Base-by-base conservation (phyloP, 2,888 invertebrate genomes). In the Gastracanthus pulcherrimus region DNA sequence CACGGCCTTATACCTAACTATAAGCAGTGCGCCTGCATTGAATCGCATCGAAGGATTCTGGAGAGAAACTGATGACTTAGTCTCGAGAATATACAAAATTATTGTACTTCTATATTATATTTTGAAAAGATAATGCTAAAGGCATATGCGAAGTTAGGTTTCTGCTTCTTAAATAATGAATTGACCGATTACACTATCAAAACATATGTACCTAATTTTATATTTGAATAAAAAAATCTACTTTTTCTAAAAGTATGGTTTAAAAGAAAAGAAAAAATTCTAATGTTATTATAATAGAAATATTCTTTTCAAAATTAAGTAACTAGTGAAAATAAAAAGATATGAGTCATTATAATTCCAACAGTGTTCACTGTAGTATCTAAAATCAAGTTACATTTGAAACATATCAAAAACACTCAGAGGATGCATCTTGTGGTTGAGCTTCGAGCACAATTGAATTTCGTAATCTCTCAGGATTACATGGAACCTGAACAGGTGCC, bases 1-100 rank as follows among this genome's bases (percentile, higher is more conserved):
- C 64, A 38, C 66, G 66, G 38, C n/a, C 45, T 72, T 72, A 51
- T 48, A 48, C 26, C 3, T 7, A 71, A 38, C 55, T 36, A 23
- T 71, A 70, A 70, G 70, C 70, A 51, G 31, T 69, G 19, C 11
- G 71, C 36, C 19, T 58, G 38, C 26, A 58, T 55, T 26, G 55
- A 71, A 71, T 71, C n/a, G n/a, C n/a, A 51, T 19, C 11, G 23
- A 26, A 0, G 55, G 71, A 36, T 26, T 71, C 58, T 7, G 16
- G 31, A 16, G 58, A 26, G 26, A 36, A 58, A 38, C 26, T 16
- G 48, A 48, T 31, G 6, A n/a, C n/a, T 19, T 60, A n/a, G 60
- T 31, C 13, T 34, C 2, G 16, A n/a, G 29, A 60, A 34, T 31
- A 60, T 2, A 26, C n/a, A 2, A 26, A 55, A 55, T 55, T 55